These are phyloP conservation scores for Melanotaenia maccullochi DNA, from an alignment of 2,797 vertebrate genomes.

Conservation along the genomic window DNA sequence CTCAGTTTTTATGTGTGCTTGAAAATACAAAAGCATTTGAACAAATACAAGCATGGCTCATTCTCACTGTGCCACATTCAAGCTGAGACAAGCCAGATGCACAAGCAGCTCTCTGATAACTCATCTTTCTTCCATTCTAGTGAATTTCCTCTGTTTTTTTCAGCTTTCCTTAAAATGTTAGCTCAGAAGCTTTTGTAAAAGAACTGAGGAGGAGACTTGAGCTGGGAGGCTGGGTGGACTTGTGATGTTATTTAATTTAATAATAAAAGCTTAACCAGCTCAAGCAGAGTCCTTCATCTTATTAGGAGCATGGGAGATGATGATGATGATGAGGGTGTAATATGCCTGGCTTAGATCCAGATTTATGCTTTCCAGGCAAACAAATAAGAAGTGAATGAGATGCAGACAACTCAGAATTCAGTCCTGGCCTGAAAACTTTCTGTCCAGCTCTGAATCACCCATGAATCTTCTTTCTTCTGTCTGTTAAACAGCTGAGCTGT, in stretches of 20 bases:
- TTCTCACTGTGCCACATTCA: not conserved
- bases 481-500: too few relatives aligned
- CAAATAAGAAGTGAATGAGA: not conserved
- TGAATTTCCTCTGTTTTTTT: slow-evolving; percentile 20
- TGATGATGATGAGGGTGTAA: not conserved
- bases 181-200: not conserved
- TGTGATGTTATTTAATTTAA: slow-evolving; percentile 36
- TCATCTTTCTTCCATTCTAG: slow-evolving; percentile 3
- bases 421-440: too few relatives aligned
- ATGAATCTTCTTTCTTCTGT: too few relatives aligned
- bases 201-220: slow-evolving; percentile 4
- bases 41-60: not conserved
- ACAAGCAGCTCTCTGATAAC: not conserved
- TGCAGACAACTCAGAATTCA: too few relatives aligned
- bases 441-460: not conserved
- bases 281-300: slow-evolving; percentile 6
- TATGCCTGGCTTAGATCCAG: slow-evolving; percentile 22
- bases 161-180: not conserved
- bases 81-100: slow-evolving; percentile 41
- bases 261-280: slow-evolving; percentile 20
- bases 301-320: slow-evolving; percentile 3
- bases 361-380: slow-evolving; percentile 23
- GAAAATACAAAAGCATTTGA: slow-evolving; percentile 17
- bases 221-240: not conserved
- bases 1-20: not conserved